Evolutionary conservation across 2,888 invertebrate genomes (phyloP).

Genomic region (Anagyrus pseudococci): DNA sequence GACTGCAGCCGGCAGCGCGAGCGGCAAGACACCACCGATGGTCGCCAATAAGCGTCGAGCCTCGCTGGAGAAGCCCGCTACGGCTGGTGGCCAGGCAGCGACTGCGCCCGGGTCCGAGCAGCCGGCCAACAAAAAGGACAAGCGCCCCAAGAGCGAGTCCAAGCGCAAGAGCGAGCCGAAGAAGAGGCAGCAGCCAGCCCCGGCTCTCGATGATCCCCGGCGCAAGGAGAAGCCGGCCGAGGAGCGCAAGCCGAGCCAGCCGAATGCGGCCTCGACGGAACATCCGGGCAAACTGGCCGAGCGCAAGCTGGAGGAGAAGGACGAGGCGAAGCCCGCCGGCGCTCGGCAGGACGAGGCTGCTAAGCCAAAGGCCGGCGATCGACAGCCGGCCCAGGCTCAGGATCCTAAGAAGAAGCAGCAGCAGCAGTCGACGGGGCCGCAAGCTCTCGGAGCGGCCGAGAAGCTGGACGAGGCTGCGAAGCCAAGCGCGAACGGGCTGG

Average conservation of each 20-base stretch:
- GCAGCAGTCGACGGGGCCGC: background rate
- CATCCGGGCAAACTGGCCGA: constrained; percentile 10
- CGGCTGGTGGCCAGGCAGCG: background rate
- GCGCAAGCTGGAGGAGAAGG: constrained; percentile 33
- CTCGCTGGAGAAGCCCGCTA: constrained; percentile 50
- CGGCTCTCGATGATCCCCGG: background rate
- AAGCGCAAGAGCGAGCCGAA: constrained; percentile 44
- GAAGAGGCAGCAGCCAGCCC: constrained; percentile 21
- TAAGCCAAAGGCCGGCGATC: background rate
- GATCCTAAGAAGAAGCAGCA: background rate
- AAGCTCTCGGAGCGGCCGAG: background rate
- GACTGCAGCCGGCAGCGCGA: background rate
- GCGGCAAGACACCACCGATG: constrained; percentile 52
- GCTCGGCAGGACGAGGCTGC: background rate
- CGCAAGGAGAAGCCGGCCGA: background rate
- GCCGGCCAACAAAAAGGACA: constrained; percentile 48
- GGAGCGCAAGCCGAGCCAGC: background rate
- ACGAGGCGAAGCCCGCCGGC: constrained; percentile 37
- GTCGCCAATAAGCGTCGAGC: constrained; percentile 53
- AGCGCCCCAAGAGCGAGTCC: constrained; percentile 49
- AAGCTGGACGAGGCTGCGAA: background rate
- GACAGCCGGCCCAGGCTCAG: background rate
- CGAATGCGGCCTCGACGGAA: background rate
- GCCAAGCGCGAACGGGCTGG: constrained; percentile 23
- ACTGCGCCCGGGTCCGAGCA: constrained; percentile 22